A percentile compares a stretch with the other conserved stretches of the same genome.
These are phyloP conservation scores for Cynaeus angustus DNA, from an alignment of 2,888 invertebrate species.

Conservation along the genomic window DNA sequence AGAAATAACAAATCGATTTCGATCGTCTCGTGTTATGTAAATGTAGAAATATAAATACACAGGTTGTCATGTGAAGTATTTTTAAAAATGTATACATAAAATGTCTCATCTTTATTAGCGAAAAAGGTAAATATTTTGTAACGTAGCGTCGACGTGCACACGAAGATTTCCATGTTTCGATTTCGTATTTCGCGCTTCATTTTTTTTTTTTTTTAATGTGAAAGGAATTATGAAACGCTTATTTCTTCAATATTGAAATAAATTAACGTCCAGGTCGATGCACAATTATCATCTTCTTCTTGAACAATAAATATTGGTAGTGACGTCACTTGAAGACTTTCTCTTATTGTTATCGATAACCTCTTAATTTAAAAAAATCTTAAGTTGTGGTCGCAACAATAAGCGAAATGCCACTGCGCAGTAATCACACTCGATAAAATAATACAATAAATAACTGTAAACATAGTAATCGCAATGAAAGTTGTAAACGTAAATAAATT, in stretches of 20 bases:
- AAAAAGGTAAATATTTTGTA: conserved; percentile 7
- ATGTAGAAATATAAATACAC: neutral
- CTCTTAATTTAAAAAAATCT: conserved; percentile 18
- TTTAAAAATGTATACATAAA: neutral
- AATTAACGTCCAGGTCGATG: conserved; percentile 18
- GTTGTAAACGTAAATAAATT: conserved; percentile 10
- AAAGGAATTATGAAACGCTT: neutral
- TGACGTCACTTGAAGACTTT: conserved; percentile 30
- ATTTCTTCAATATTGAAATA: no score
- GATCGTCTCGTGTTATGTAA: neutral
- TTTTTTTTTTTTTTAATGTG: neutral
- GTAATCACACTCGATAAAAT: conserved; percentile 24
- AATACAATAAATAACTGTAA: conserved; percentile 25
- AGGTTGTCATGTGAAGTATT: neutral
- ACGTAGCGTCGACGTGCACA: neutral
- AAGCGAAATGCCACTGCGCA: conserved; percentile 23
- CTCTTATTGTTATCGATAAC: conserved; percentile 35
- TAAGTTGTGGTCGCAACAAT: neutral
- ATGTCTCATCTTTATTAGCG: conserved; percentile 5
- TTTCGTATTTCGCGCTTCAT: neutral
- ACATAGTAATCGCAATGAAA: conserved; percentile 4
- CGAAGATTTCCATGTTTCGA: neutral
- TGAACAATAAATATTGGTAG: conserved; percentile 22
- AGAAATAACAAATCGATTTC: neutral
- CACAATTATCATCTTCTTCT: conserved; percentile 35